A percentile compares a stretch with the other conserved stretches of the same genome.
Conservation (phyloP, 2,113 vertebrate species). For the Aegithalos caudatus region DNA sequence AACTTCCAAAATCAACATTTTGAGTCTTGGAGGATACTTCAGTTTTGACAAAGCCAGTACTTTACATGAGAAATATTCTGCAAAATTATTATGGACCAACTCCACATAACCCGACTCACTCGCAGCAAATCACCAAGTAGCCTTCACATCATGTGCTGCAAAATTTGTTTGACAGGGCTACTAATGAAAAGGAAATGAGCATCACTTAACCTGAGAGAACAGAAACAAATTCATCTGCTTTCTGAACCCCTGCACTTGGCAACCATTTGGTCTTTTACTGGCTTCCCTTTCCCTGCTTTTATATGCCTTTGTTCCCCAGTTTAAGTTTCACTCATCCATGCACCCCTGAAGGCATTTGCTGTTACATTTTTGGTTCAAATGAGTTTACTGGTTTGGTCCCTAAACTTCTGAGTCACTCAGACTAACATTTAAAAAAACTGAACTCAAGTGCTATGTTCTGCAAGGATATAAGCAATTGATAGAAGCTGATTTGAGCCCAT, state of each 20-base stretch:
- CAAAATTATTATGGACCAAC: not conserved
- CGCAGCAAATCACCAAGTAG: rapidly evolving
- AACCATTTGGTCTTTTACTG: not conserved
- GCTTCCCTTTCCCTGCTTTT: not conserved
- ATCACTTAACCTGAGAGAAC: not conserved
- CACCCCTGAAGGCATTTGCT: not conserved
- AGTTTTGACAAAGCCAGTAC: not conserved
- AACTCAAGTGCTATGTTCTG: not conserved
- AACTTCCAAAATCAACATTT: not conserved
- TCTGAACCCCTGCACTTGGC: not conserved
- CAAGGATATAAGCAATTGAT: not conserved
- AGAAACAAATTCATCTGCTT: not conserved
- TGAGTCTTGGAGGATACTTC: not conserved
- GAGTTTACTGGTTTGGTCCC: not conserved
- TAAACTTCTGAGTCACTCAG: not conserved
- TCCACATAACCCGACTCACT: not conserved
- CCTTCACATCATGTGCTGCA: not conserved
- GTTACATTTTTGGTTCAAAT: not conserved
- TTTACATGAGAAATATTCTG: not conserved
- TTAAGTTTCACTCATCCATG: not conserved
- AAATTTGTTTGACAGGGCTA: not conserved
- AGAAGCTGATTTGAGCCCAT: not conserved
- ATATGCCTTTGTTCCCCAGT: not conserved
- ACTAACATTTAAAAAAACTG: not conserved
- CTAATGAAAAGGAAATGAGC: not conserved